Evolutionary conservation across 2,797 vertebrate species (phyloP).

Genomic region (Gallinago solitaria): DNA sequence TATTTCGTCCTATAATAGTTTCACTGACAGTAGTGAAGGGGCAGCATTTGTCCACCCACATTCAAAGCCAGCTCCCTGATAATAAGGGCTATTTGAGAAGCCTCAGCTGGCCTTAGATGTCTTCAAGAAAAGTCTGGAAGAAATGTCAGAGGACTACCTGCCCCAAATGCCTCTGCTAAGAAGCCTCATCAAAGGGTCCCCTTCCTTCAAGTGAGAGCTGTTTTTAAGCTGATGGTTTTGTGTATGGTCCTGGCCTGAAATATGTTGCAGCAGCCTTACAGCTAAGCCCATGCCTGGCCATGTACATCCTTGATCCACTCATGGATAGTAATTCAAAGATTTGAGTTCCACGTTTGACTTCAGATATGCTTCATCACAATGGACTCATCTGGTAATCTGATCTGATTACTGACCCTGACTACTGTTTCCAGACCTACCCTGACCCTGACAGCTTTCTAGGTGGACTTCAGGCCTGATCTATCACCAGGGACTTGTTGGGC

Average conservation of each 20-base stretch:
- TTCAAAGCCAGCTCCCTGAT: not conserved
- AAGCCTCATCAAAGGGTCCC: not conserved
- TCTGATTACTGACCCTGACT: not conserved
- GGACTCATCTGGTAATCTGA: not conserved
- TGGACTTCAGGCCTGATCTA: not conserved
- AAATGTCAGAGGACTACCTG: not conserved
- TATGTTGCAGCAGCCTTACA: not conserved
- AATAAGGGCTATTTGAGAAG: not conserved
- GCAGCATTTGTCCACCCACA: rapidly evolving
- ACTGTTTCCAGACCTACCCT: not conserved
- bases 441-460: not conserved
- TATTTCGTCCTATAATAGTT: not conserved
- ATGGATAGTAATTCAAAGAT: not conserved
- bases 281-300: not conserved
- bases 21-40: not conserved
- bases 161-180: not conserved
- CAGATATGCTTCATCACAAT: not conserved
- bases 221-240: not conserved
- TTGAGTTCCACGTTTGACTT: not conserved
- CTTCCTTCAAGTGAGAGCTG: not conserved
- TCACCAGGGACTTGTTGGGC: not conserved
- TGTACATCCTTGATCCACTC: not conserved
- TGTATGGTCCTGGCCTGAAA: not conserved
- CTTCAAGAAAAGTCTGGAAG: not conserved
- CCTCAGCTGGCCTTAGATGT: not conserved